Percentiles rank a stretch among this genome's conserved stretches.
These are phyloP conservation scores for Sebastes paucispinis DNA, from an alignment of 2,797 vertebrate genomes.

Conservation along the genomic window DNA sequence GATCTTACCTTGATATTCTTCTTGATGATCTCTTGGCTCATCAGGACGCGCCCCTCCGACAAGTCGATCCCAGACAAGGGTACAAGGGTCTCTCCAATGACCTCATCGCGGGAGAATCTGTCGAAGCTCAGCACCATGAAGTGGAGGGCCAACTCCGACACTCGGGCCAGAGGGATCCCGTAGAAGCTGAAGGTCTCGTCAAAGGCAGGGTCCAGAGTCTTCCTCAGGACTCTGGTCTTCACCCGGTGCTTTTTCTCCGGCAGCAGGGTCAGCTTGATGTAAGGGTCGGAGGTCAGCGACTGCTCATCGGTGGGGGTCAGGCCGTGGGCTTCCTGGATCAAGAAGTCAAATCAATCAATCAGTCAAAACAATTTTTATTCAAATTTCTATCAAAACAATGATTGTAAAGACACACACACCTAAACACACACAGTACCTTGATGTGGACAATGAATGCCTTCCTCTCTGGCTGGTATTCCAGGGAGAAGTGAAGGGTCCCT, in stretches of 20 bases:
- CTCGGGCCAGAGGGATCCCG: slow-evolving; percentile 90
- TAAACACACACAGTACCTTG: slow-evolving; percentile 72
- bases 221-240: slow-evolving; percentile 96
- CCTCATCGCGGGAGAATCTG: slow-evolving; percentile 95
- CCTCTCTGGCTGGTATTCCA: slow-evolving; percentile 97
- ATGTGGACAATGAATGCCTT: slow-evolving; percentile 98
- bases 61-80: slow-evolving; percentile 91
- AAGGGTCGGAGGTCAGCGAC: slow-evolving; percentile 97
- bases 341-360: background rate
- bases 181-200: slow-evolving; percentile 99
- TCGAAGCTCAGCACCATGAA: slow-evolving; percentile 97
- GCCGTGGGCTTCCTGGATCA: slow-evolving; percentile 87
- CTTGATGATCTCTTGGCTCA: slow-evolving; percentile 97
- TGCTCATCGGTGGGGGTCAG: slow-evolving; percentile 97
- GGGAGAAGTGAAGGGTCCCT: slow-evolving; percentile 93
- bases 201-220: slow-evolving; percentile 96
- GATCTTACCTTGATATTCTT: slow-evolving; percentile 92
- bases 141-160: slow-evolving; percentile 92
- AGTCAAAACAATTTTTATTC: background rate
- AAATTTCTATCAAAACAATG: background rate
- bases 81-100: slow-evolving; percentile 96
- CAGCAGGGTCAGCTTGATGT: slow-evolving; percentile 97
- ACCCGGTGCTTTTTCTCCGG: slow-evolving; percentile 98
- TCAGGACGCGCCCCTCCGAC: slow-evolving; percentile 89
- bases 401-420: background rate